Evolutionary conservation across 1,140 invertebrate genomes (phyloP), one percentile per base, ranked within the genome.

Genomic region (Panulirus ornatus): DNA sequence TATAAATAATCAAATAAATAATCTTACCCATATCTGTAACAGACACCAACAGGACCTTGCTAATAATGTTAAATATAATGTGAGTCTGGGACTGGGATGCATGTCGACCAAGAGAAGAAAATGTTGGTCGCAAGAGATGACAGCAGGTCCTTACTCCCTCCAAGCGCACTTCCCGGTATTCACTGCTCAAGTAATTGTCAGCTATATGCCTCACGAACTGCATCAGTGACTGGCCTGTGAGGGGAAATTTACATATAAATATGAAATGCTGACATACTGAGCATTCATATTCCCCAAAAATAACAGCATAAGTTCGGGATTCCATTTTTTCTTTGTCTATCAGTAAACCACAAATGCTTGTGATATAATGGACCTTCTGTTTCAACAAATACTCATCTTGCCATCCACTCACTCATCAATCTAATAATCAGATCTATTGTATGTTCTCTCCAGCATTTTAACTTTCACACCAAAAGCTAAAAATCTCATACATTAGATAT

Each of bases 61-160:
- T 96, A 2, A 99, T 95, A 36, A 99, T 98, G 93, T 97, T 96
- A 3, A 97, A 97, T 30, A 99, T 97, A 0, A 97, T 71, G 66
- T 91, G 86, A 79, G 82, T 91, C 47, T 90, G 91, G 34, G 84
- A 75, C 34, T 66, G 79, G 2, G 73, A 85, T 42, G 36, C 83
- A 30, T 54, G 82, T 19, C 63, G 83, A n/a, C 79, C 87, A 16
- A 70, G 66, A 42, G 88, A 40, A 38, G 84, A 76, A 70, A 91
- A 90, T 47, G 89, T 88, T 9, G 91, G 92, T 22, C 88, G 83
- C 8, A 99, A 94, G 9, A 99, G 94, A 91, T 97, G 96, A 38
- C 97, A 97, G 93, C 98, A 98, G 0, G 98, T 99, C 93, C 97
- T 96, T 0, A 99, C 98, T 30, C 99, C 97, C 94, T 99, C 98